Conservation (phyloP, 1,140 invertebrate genomes). For the Gryllus bimaculatus region DNA sequence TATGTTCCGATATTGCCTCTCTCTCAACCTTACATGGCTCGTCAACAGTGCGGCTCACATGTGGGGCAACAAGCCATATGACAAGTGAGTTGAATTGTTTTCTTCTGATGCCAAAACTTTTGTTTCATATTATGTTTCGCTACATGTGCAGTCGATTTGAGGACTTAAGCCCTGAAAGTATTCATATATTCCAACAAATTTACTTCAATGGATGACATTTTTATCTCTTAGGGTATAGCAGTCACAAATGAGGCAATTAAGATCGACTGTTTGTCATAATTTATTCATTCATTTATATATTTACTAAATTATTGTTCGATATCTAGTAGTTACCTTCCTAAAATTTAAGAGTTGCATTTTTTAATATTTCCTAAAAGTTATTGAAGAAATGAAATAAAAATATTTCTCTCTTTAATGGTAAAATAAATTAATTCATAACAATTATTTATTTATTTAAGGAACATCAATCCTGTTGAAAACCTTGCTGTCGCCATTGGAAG, state of each 20-base stretch:
- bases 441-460: constrained; percentile 39
- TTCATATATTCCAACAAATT: neutral
- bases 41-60: constrained; percentile 81
- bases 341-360: too few species aligned
- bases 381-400: constrained; percentile 74
- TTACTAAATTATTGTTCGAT: too few species aligned
- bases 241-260: too few species aligned
- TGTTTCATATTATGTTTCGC: too few species aligned
- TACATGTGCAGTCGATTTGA: too few species aligned
- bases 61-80: constrained; percentile 48
- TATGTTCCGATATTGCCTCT: constrained; percentile 56
- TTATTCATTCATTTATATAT: too few species aligned
- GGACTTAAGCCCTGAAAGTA: too few species aligned
- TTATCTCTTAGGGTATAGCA: too few species aligned
- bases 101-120: neutral
- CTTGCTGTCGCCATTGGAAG: constrained; percentile 57
- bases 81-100: constrained; percentile 25
- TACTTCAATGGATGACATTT: too few species aligned
- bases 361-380: constrained; percentile 51
- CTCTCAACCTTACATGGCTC: constrained; percentile 73
- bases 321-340: constrained; percentile 21
- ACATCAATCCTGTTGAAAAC: constrained; percentile 64
- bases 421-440: constrained; percentile 42
- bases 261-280: too few species aligned
- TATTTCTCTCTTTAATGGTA: constrained; percentile 63